phyloP scores from a whole-genome alignment of 2,888 invertebrate genomes.

The Trilocha varians region DNA sequence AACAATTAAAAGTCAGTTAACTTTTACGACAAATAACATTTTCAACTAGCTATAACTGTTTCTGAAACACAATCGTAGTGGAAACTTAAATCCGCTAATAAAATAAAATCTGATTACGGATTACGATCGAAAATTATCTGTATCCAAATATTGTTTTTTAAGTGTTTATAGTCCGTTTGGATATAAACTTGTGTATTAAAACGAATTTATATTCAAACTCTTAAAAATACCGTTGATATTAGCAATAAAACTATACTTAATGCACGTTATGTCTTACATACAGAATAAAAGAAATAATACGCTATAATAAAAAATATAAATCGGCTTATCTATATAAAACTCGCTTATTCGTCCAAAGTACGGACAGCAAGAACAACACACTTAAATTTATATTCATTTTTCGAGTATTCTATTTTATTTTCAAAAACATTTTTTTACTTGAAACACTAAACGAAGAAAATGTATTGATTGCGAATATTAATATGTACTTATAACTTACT shows the following conservation, averaged over 20 bases:
- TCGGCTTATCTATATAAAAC: slow-evolving; percentile 72
- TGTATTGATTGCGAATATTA: too few relatives aligned
- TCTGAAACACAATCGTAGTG: background rate
- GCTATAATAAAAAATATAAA: slow-evolving; percentile 64
- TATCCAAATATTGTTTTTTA: slow-evolving; percentile 36
- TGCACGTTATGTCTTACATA: slow-evolving; percentile 43
- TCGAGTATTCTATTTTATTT: background rate
- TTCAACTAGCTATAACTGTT: too few relatives aligned
- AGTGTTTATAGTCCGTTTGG: slow-evolving; percentile 23
- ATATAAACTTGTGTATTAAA: slow-evolving; percentile 27
- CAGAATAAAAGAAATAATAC: slow-evolving; percentile 56
- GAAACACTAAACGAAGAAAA: too few relatives aligned
- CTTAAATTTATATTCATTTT: background rate
- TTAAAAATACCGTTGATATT: slow-evolving; percentile 40
- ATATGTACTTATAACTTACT: too few relatives aligned
- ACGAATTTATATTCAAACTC: slow-evolving; percentile 37
- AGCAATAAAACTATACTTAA: slow-evolving; percentile 43
- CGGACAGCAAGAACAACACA: slow-evolving; percentile 28
- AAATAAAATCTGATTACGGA: slow-evolving; percentile 23
- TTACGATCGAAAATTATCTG: slow-evolving; percentile 13
- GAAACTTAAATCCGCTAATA: slow-evolving; percentile 18
- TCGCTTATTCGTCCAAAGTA: slow-evolving; percentile 58
- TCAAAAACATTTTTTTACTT: slow-evolving; percentile 7
- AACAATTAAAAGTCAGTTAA: too few relatives aligned
- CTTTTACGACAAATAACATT: too few relatives aligned